These are phyloP conservation scores for Plotosus lineatus DNA, from an alignment of 2,113 vertebrate species.

Conservation along the genomic window DNA sequence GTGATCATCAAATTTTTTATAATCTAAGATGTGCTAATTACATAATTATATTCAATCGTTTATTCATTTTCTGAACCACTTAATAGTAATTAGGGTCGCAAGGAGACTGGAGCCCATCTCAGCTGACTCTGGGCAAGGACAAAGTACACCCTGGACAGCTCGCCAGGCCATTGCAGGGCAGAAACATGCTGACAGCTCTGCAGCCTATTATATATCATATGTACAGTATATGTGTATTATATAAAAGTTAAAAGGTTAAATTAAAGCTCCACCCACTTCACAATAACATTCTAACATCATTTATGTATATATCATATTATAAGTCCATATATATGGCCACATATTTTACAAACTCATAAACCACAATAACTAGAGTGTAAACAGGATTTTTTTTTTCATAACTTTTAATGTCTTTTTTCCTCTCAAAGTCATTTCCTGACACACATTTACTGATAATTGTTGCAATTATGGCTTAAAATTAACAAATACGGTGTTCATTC, in stretches of 20 bases:
- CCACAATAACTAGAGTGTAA: neutral
- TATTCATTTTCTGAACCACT: too few species aligned
- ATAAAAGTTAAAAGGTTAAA: neutral
- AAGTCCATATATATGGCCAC: neutral
- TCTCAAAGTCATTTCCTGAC: neutral
- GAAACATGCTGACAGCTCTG: neutral
- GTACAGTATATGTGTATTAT: too few species aligned
- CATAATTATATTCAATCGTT: too few species aligned
- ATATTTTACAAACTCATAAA: neutral
- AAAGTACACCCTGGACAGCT: too few species aligned
- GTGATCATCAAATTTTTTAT: too few species aligned
- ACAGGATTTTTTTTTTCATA: neutral
- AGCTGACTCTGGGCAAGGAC: too few species aligned
- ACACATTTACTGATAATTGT: neutral
- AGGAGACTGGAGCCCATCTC: too few species aligned
- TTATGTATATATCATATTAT: neutral
- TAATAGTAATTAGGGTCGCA: too few species aligned
- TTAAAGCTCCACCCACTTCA: neutral
- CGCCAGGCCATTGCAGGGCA: too few species aligned
- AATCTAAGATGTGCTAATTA: too few species aligned
- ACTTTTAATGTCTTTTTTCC: neutral
- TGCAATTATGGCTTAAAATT: neutral
- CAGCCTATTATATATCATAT: too few species aligned
- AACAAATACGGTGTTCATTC: neutral
- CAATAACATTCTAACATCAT: neutral